A percentile compares a stretch with the other conserved stretches of the same genome.
These are phyloP conservation scores for Zhuqinia jingwanae DNA, from an alignment of 2,888 invertebrate species.

Conservation along the genomic window DNA sequence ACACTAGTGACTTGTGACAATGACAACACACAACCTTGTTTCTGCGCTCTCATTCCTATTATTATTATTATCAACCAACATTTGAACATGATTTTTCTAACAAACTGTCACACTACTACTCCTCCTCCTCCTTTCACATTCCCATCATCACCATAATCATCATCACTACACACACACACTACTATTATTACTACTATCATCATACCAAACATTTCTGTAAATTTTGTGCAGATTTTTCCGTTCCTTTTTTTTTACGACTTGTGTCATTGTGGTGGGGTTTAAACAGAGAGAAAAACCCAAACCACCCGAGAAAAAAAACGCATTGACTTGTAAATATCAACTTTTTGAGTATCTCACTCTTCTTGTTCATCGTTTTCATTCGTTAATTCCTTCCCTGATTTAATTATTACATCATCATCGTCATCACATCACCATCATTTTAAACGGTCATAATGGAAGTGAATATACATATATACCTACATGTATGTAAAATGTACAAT, in stretches of 20 bases:
- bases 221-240: too few species aligned
- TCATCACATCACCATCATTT: constrained; percentile 18
- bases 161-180: too few species aligned
- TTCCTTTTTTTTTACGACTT: too few species aligned
- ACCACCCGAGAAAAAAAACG: neutral
- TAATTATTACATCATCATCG: constrained; percentile 55
- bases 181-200: neutral
- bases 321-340: constrained; percentile 21
- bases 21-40: constrained; percentile 13
- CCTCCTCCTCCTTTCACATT: neutral
- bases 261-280: too few species aligned
- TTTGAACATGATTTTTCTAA: constrained; percentile 1
- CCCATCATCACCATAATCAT: too few species aligned
- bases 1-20: too few species aligned
- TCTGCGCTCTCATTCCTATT: too few species aligned
- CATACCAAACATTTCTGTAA: neutral
- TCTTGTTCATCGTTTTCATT: constrained; percentile 33
- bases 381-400: constrained; percentile 33
- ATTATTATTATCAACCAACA: neutral
- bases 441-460: constrained; percentile 20
- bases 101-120: constrained; percentile 14
- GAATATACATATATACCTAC: neutral
- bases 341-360: neutral
- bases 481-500: too few species aligned
- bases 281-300: too few species aligned